Conservation (phyloP, 2,113 vertebrate species). For the Sapajus apella region DNA sequence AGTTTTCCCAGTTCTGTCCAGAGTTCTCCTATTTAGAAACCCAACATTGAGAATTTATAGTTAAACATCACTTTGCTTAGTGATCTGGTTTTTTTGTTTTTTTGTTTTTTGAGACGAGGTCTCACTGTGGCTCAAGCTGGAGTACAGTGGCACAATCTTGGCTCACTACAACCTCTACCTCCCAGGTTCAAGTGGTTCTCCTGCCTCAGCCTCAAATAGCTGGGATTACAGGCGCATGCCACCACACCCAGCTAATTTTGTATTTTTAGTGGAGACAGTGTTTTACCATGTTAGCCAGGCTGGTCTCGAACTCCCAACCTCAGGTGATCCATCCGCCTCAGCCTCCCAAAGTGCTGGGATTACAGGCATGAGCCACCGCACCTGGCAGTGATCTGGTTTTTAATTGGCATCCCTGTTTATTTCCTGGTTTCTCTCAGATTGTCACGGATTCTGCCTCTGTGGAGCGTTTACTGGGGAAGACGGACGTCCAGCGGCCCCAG, state of each 20-base stretch:
- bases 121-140: no score
- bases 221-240: no score
- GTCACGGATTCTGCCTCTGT: constrained; percentile 97
- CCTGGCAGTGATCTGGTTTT: not conserved
- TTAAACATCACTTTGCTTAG: not conserved
- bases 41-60: not conserved
- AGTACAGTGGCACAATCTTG: accelerated
- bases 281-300: no score
- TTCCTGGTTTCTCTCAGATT: constrained; percentile 87
- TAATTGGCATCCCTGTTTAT: not conserved
- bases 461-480: constrained; percentile 94
- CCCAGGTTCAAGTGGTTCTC: no score
- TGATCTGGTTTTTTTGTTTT: not conserved
- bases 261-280: no score
- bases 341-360: no score
- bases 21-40: constrained; percentile 12
- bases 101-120: not conserved
- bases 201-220: no score
- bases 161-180: no score
- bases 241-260: no score
- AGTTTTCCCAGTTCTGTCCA: not conserved
- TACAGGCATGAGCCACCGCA: no score
- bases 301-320: no score
- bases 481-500: constrained; percentile 92
- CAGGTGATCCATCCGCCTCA: no score